A percentile compares a stretch with the other conserved stretches of the same genome.
These are phyloP conservation scores for Lepilemur ruficaudatus DNA, from an alignment of 2,797 vertebrate genomes.

Conservation along the genomic window DNA sequence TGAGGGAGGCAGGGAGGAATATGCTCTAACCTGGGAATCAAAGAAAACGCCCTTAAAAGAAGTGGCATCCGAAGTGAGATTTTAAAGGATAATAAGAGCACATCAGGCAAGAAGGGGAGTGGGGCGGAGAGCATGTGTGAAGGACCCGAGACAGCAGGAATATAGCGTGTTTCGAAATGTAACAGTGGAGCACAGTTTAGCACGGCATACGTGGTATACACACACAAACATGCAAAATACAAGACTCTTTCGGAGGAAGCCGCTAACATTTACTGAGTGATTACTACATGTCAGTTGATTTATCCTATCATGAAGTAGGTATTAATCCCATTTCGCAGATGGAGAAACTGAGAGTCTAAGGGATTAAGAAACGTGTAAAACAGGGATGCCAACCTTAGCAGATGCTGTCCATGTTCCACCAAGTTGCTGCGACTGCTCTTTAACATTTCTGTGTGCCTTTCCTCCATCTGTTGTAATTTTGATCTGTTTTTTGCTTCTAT, in stretches of 20 bases:
- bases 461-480: background rate
- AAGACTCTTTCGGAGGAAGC: background rate
- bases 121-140: background rate
- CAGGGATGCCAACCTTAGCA: background rate
- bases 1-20: background rate
- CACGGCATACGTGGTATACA: too few relatives aligned
- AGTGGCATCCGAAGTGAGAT: background rate
- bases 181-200: fast-evolving
- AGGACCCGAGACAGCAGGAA: background rate
- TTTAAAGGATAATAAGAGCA: background rate
- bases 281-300: background rate
- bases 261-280: background rate
- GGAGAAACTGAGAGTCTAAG: background rate
- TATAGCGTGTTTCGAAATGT: background rate
- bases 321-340: background rate
- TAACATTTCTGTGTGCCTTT: background rate
- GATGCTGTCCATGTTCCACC: background rate
- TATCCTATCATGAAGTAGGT: background rate
- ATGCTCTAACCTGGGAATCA: background rate
- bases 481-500: background rate
- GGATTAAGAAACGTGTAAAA: background rate
- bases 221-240: background rate
- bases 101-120: background rate
- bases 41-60: slow-evolving; percentile 9
- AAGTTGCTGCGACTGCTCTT: background rate